These are phyloP conservation scores for Poecilia wingei DNA, from an alignment of 2,797 vertebrate species.

Conservation along the genomic window DNA sequence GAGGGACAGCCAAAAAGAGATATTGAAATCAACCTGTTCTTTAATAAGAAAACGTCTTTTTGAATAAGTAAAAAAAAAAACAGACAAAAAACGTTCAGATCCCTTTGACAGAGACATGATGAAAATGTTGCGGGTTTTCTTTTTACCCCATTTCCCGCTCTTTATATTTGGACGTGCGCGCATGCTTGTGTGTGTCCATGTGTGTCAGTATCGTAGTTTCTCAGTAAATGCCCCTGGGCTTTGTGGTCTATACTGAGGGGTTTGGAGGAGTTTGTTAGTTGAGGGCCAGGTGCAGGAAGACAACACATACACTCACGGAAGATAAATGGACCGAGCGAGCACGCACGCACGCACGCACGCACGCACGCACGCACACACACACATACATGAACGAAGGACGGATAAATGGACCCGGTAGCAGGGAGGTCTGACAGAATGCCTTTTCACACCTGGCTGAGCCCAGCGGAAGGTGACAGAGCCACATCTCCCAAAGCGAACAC, in stretches of 20 bases:
- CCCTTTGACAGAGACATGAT: slow-evolving; percentile 31
- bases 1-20: slow-evolving; percentile 9
- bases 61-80: slow-evolving; percentile 7
- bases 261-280: slow-evolving; percentile 81
- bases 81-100: slow-evolving; percentile 11
- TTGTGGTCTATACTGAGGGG: slow-evolving; percentile 79
- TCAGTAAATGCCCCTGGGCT: slow-evolving; percentile 75
- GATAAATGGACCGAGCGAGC: slow-evolving; percentile 66
- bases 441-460: slow-evolving; percentile 88
- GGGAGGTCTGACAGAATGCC: slow-evolving; percentile 86
- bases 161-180: slow-evolving; percentile 51
- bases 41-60: slow-evolving; percentile 1
- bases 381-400: slow-evolving; percentile 37
- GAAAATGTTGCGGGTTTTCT: slow-evolving; percentile 54
- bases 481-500: slow-evolving; percentile 79
- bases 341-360: slow-evolving; percentile 19
- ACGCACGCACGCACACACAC: slow-evolving; percentile 26
- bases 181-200: slow-evolving; percentile 52
- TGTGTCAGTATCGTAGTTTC: slow-evolving; percentile 74
- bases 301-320: slow-evolving; percentile 68
- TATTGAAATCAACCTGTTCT: slow-evolving; percentile 28
- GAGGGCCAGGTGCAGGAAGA: slow-evolving; percentile 82
- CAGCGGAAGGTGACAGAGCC: slow-evolving; percentile 84
- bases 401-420: slow-evolving; percentile 81
- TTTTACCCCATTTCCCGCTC: slow-evolving; percentile 53